Evolutionary conservation across 2,888 invertebrate genomes (phyloP), one percentile per base, ranked within the genome.

Genomic region (Sinhomidia bicolor): DNA sequence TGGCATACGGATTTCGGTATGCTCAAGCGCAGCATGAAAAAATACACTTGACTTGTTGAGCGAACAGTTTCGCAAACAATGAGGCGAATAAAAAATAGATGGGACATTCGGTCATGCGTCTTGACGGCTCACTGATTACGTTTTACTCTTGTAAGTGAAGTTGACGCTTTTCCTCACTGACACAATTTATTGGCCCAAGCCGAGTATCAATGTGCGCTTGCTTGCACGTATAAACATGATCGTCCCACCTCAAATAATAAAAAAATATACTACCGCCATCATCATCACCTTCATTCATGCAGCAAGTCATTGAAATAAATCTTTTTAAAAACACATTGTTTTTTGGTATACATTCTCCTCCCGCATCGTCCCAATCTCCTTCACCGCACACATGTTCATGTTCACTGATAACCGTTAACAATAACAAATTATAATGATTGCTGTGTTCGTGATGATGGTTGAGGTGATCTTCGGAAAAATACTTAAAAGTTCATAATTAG

Each of bases 61-160:
- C 3, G 14, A 10, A 60, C 26, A 62, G 12, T 26, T 10, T 29
- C 44, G 44, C 12, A 62, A 62, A 62, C 62, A 62, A 29, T 62
- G 62, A 62, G n/a, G n/a, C n/a, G n/a, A n/a, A n/a, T n/a, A 29
- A 20, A 36, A 68, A 44, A 71, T 41, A 71, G 71, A 71, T 71
- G 71, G 71, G 41, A 71, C 44, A 71, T 41, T 71, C 71, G 71
- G 71, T 36, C 71, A 71, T 71, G 62, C 12, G 14, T 29, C 29
- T 32, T 29, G 26, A 29, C 29, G 62, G 62, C 26, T 62, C 29
- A 32, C 26, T 62, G 26, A 12, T 57, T 17, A 7, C 3, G n/a
- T n/a, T n/a, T n/a, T n/a, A n/a, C n/a, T n/a, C n/a, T n/a, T 51
- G 51, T 51, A 14, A 51, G 14, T 29, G 12, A 17, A n/a, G 29